Evolutionary conservation across 2,888 invertebrate genomes (phyloP), one percentile per base, ranked within the genome.

Genomic region (Agonopterix heracliana): DNA sequence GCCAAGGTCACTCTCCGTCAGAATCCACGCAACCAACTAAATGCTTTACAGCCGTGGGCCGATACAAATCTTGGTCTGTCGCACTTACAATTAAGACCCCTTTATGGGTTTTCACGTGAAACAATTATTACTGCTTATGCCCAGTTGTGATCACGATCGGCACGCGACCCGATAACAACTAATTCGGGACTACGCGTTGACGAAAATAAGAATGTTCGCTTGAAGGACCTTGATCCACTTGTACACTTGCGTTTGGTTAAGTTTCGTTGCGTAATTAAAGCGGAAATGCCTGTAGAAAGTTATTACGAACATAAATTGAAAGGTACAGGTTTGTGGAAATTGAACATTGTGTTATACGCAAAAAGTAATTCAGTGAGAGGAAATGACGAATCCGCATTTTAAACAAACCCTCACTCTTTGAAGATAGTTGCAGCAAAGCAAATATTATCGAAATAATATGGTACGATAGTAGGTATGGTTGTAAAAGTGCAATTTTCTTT

Each of bases 1-100:
- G 67, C 65, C 87, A 87, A 86, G 87, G 87, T 86, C 86, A 79
- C 60, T 81, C 82, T 81, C 74, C 55, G 61, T 66, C 68, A 64
- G 72, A 74, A 67, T 78, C 85, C 86, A 85, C 85, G 86, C 87
- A 82, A 83, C 48, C n/a, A 41, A 13, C 12, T 45, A 47, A 47
- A 52, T 41, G 64, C 61, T 68, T 55, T 57, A 61, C 52, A 58
- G 65, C 67, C 63, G 73, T 64, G 68, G 59, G 61, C 66, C 64
- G 85, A 84, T 84, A 81, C 71, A 71, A 67, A 82, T 83, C 83
- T 68, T 48, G 52, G 57, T 61, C 54, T 60, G 71, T 70, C 71
- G 66, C 60, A 56, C 26, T 26, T 7, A 67, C 73, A 76, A 74
- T 77, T 77, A 77, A 74, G 71, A 71, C 71, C 61, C 68, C 68